Conservation (phyloP, 1,140 invertebrate genomes). For the Zaprionus tsacasi region DNA sequence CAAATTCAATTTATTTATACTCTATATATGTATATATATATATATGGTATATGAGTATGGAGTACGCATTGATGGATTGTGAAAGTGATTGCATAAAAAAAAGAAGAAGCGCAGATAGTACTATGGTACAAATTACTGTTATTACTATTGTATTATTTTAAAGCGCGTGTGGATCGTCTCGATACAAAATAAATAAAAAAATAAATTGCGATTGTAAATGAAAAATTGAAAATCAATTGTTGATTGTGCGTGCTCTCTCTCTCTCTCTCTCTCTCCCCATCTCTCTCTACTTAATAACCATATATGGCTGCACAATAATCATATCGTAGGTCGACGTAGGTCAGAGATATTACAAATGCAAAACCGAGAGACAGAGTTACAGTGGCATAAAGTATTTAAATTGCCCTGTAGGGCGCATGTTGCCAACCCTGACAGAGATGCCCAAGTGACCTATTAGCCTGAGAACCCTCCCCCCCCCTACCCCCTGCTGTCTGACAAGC, state of each 20-base stretch:
- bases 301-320: conserved; percentile 29
- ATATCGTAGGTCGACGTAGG: neutral
- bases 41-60: neutral
- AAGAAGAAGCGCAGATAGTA: neutral
- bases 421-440: conserved; percentile 30
- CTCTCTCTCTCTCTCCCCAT: neutral
- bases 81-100: conserved; percentile 75
- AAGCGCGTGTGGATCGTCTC: conserved; percentile 32
- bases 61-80: conserved; percentile 56
- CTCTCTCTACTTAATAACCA: conserved; percentile 31
- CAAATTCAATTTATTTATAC: conserved; percentile 57
- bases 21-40: conserved; percentile 22
- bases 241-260: neutral
- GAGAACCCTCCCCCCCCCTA: neutral
- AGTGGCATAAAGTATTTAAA: conserved; percentile 42
- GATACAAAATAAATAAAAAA: conserved; percentile 53
- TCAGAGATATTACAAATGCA: conserved; percentile 8
- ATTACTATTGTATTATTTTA: conserved; percentile 55
- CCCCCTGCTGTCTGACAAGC: conserved; percentile 30
- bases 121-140: conserved; percentile 3
- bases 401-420: conserved; percentile 34
- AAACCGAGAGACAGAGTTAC: neutral
- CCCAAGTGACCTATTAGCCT: conserved; percentile 72
- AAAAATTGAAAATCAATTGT: conserved; percentile 53
- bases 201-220: conserved; percentile 33